Conservation (phyloP, 2,888 invertebrate genomes). For the Gastracanthus pulcherrimus region DNA sequence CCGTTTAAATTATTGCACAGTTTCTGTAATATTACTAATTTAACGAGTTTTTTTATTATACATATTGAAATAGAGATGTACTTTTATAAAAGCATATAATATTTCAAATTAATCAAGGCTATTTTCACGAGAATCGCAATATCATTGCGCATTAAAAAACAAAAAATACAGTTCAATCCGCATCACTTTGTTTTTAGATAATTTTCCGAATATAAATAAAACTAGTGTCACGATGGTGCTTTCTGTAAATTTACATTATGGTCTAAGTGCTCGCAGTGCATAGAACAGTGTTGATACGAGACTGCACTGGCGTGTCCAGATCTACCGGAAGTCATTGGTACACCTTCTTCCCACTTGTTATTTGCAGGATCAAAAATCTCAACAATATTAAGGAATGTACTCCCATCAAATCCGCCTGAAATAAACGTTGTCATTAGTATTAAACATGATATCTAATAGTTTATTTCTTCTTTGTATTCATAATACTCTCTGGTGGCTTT, state of each 20-base stretch:
- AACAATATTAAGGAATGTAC: constrained; percentile 89
- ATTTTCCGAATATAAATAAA: background rate
- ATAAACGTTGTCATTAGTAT: constrained; percentile 19
- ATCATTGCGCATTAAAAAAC: background rate
- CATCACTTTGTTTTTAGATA: background rate
- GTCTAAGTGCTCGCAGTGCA: constrained; percentile 75
- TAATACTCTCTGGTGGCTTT: too few relatives aligned
- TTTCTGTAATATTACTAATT: too few relatives aligned
- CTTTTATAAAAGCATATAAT: background rate
- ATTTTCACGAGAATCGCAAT: background rate
- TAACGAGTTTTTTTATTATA: background rate
- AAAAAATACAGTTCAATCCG: background rate
- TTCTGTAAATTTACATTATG: constrained; percentile 62
- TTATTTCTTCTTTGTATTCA: too few relatives aligned
- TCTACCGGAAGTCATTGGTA: constrained; percentile 89
- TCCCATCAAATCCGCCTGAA: constrained; percentile 93
- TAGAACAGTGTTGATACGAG: constrained; percentile 85
- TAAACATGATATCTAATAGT: too few relatives aligned
- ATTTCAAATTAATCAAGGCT: background rate
- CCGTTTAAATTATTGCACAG: background rate
- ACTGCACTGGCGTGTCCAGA: constrained; percentile 96
- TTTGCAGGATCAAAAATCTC: constrained; percentile 91
- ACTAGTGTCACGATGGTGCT: constrained; percentile 65
- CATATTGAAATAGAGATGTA: background rate
- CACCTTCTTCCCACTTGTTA: constrained; percentile 88